Evolutionary conservation across 2,113 vertebrate species (phyloP).

Genomic region (Macquaria ambigua): DNA sequence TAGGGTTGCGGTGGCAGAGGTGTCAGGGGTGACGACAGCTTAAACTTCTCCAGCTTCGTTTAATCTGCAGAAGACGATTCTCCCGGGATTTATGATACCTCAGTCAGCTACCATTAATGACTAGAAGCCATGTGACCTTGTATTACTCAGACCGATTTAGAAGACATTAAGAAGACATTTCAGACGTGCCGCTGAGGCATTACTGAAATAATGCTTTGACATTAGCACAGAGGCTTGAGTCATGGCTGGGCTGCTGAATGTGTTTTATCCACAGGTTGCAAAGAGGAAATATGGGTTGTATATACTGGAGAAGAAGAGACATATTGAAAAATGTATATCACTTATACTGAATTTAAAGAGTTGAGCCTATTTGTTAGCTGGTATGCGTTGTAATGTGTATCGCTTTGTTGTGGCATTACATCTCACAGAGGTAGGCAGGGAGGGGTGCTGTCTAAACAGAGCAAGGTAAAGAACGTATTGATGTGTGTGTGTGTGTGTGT

Average conservation of each 20-base stretch:
- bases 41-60: slow-evolving; percentile 69
- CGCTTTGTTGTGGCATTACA: slow-evolving; percentile 15
- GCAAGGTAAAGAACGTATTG: slow-evolving; percentile 24
- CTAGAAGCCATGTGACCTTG: slow-evolving; percentile 62
- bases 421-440: neutral
- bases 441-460: slow-evolving; percentile 26
- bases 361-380: slow-evolving; percentile 9
- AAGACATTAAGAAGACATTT: slow-evolving; percentile 68
- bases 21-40: slow-evolving; percentile 59
- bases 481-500: slow-evolving; percentile 25
- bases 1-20: slow-evolving; percentile 5
- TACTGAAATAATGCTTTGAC: slow-evolving; percentile 60
- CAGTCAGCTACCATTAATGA: slow-evolving; percentile 56
- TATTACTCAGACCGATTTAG: slow-evolving; percentile 60
- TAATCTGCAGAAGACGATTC: slow-evolving; percentile 70
- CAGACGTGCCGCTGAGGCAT: slow-evolving; percentile 45
- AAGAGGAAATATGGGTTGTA: slow-evolving; percentile 22
- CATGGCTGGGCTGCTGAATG: slow-evolving; percentile 22
- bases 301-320: slow-evolving; percentile 2
- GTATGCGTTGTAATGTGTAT: slow-evolving; percentile 2
- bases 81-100: slow-evolving; percentile 69
- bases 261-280: slow-evolving; percentile 36
- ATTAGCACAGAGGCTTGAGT: slow-evolving; percentile 45
- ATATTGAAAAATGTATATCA: neutral
- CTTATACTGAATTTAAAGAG: slow-evolving; percentile 5